Base-by-base conservation (phyloP, 2,113 vertebrate genomes). In the Uria lomvia region DNA sequence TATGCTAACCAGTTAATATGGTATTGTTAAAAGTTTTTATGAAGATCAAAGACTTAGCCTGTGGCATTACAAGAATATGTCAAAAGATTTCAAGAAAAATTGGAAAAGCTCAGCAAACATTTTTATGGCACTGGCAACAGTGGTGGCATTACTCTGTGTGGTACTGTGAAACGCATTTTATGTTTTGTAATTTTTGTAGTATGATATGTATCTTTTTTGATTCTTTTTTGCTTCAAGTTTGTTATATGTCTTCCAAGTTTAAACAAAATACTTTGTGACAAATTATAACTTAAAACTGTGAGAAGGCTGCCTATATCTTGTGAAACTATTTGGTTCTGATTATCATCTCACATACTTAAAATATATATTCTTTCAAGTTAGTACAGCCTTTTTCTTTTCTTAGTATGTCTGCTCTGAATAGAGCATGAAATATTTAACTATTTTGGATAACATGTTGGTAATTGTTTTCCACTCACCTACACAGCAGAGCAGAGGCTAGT, bases 41-140 rank as follows among this genome's bases (percentile, higher is more conserved):
- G 32, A 85, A 88, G 79, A 96, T 93, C 76, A 86, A 91, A 95
- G 60, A 59, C 55, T 73, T 88, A 89, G 77, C 90, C 76, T 81
- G 15, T 91, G 73, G 91, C 62, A 82, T 73, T 92, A 55, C 70
- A 87, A 65, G 43, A 81, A 45, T 53, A 67, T 79, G 26, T 76
- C 76, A 89, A 70, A 94, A 62, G 17, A n/a, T 82, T 93, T 92
- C 40, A 87, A 70, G 56, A 78, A 86, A 90, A 93, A 55, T 70
- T 60, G 84, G 63, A 77, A 87, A 88, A 68, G 8, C 85, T 40
- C 53, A 66, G 63, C 47, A 85, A 94, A 66, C 19, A 63, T 91
- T 95, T 92, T 49, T 62, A 22, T 88, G 73, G 12, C 52, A 88
- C n/a, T 79, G 15, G 26, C 20, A 91, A 34, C 40, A 73, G 32